Evolutionary conservation across 2,113 vertebrate species (phyloP).

Genomic region (Gymnobelideus leadbeateri): DNA sequence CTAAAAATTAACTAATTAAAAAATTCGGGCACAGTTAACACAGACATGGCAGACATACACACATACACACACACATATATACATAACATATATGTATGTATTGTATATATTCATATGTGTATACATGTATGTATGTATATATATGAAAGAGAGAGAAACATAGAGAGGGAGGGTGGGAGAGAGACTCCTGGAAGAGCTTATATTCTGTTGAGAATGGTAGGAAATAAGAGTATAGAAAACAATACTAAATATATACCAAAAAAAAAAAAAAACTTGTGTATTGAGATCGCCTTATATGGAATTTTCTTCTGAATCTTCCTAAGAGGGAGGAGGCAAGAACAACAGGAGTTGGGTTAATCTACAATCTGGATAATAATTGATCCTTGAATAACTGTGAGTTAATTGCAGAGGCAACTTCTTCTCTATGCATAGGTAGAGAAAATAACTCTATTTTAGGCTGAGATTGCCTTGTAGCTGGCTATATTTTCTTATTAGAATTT

Average conservation of each 20-base stretch:
- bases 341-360: background rate
- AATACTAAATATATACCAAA: background rate
- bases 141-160: background rate
- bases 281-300: background rate
- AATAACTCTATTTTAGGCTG: background rate
- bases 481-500: background rate
- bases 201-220: background rate
- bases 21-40: background rate
- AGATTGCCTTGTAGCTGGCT: background rate
- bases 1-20: too few species aligned
- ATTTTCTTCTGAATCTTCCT: background rate
- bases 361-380: background rate
- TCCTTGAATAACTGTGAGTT: background rate
- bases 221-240: background rate
- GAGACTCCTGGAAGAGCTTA: too few species aligned
- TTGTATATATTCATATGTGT: background rate
- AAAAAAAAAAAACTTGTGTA: background rate
- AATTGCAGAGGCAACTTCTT: background rate
- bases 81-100: too few species aligned
- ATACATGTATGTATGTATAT: background rate
- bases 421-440: background rate
- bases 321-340: background rate
- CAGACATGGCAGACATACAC: background rate
- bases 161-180: too few species aligned
- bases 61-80: too few species aligned